Evolutionary conservation across 2,888 invertebrate genomes (phyloP).

Genomic region (Slavum lentiscoides): DNA sequence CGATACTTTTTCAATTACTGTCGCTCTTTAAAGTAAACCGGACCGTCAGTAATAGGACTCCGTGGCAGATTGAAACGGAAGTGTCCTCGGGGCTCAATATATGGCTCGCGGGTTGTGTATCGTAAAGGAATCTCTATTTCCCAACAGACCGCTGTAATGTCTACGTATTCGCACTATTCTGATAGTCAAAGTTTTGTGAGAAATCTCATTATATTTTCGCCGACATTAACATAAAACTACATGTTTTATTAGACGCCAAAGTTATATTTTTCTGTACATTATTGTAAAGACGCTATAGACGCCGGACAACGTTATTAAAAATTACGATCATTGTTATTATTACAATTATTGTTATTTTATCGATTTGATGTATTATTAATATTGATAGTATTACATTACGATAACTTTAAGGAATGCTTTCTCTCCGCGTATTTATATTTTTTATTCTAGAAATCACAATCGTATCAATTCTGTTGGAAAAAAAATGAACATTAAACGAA

Average conservation of each 20-base stretch:
- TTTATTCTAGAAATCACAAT: no score
- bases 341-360: not conserved
- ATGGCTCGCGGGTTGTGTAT: not conserved
- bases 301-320: no score
- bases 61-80: constrained; percentile 31
- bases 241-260: constrained; percentile 15
- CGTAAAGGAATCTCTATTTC: constrained; percentile 26
- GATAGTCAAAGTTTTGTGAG: constrained; percentile 41
- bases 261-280: not conserved
- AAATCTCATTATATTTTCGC: constrained; percentile 6
- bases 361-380: not conserved
- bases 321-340: not conserved
- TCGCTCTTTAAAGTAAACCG: not conserved
- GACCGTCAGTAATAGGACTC: constrained; percentile 19
- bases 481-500: no score
- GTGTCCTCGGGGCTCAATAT: constrained; percentile 42
- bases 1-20: constrained; percentile 41
- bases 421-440: no score
- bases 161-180: not conserved
- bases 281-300: not conserved
- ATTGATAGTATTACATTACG: no score
- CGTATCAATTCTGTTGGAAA: no score
- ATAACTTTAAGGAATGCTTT: no score
- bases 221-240: constrained; percentile 32
- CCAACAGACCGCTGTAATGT: constrained; percentile 20